Conservation (phyloP, 2,888 invertebrate species). For the Aplocera efformata region DNA sequence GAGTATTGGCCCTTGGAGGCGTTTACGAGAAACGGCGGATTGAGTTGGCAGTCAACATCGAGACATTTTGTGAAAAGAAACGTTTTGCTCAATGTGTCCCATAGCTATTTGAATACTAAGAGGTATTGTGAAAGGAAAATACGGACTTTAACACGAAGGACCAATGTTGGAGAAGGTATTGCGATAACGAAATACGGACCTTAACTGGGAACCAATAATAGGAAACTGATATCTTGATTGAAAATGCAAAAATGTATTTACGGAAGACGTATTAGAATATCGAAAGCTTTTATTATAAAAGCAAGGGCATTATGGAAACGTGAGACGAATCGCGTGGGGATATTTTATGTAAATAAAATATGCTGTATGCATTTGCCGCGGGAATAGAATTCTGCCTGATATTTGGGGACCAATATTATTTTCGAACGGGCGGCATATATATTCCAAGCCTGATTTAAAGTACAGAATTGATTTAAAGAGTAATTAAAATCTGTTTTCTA, state of each 20-base stretch:
- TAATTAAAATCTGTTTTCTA: no score
- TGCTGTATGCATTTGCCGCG: no score
- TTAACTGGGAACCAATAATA: constrained; percentile 6
- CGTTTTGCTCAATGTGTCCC: constrained; percentile 42
- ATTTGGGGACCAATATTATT: no score
- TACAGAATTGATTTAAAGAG: no score
- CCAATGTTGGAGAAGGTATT: not conserved
- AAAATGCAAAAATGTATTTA: constrained; percentile 8
- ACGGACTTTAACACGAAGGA: constrained; percentile 5
- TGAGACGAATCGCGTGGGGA: no score
- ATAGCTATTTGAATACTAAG: constrained; percentile 32
- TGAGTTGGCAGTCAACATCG: constrained; percentile 48
- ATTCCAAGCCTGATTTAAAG: no score
- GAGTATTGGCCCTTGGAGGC: constrained; percentile 55
- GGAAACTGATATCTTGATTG: constrained; percentile 9
- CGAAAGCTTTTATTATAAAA: constrained; percentile 12
- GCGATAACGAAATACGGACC: no score
- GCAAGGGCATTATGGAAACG: not conserved
- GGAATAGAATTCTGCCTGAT: no score
- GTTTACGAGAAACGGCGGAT: constrained; percentile 47
- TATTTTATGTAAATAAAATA: no score
- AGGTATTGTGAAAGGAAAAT: constrained; percentile 21
- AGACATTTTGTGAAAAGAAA: constrained; percentile 38
- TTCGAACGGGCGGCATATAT: no score
- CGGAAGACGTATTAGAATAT: constrained; percentile 9